phyloP scores from a whole-genome alignment of 2,113 vertebrate species.

The Myrmecophaga tridactyla region DNA sequence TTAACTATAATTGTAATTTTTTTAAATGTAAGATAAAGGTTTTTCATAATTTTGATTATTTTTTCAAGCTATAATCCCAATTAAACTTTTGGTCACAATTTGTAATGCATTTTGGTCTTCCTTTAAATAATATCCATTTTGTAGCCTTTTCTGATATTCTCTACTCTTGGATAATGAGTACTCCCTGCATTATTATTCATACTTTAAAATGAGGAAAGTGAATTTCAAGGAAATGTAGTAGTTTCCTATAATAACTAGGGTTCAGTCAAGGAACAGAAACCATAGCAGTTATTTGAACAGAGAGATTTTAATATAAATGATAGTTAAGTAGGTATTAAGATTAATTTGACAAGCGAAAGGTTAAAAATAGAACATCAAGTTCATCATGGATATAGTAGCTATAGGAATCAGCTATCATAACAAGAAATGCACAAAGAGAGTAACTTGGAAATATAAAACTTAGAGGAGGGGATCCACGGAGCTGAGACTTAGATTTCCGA shows the following conservation, averaged over 20 bases:
- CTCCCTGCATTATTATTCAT: not conserved
- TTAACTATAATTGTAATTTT: not conserved
- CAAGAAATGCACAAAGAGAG: not conserved
- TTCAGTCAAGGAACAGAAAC: not conserved
- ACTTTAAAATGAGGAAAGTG: slow-evolving; percentile 40
- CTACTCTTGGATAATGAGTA: not conserved
- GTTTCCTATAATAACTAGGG: not conserved
- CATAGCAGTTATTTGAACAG: not conserved
- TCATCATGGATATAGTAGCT: not conserved
- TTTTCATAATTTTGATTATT: not conserved
- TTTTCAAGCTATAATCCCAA: not conserved
- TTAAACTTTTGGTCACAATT: not conserved
- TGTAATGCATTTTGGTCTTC: not conserved
- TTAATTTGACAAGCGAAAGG: not conserved
- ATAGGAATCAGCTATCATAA: not conserved
- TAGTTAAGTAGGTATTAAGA: not conserved
- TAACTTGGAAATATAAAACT: not conserved
- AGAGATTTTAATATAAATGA: not conserved
- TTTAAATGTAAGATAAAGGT: not conserved
- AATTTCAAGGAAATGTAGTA: not conserved
- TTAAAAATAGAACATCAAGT: not conserved
- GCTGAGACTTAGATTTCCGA: too few species aligned
- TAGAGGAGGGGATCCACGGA: too few species aligned
- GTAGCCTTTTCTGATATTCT: not conserved
- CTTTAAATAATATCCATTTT: not conserved